phyloP scores from a whole-genome alignment of 2,797 vertebrate genomes.

The Malacoctenus gilli region DNA sequence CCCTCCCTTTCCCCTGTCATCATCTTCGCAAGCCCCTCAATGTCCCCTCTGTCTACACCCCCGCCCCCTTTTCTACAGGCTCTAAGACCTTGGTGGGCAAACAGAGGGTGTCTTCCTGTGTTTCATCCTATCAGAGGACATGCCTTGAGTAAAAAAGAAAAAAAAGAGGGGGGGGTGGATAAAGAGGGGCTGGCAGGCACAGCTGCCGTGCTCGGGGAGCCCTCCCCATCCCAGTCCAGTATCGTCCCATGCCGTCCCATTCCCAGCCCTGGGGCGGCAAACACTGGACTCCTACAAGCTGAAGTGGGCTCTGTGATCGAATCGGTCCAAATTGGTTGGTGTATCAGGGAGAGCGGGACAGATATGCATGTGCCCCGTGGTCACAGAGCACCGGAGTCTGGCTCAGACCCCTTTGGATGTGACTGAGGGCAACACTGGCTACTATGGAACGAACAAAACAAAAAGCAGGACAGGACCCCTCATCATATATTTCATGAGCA shows the following conservation, averaged over 20 bases:
- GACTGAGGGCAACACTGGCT: conserved; percentile 21
- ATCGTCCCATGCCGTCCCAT: conserved; percentile 74
- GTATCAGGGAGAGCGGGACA: conserved; percentile 25
- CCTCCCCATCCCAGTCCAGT: conserved; percentile 66
- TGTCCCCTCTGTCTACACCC: conserved; percentile 76
- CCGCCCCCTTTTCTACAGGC: conserved; percentile 38
- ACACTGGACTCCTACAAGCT: conserved; percentile 48
- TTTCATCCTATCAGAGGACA: conserved; percentile 68
- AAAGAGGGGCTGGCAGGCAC: conserved; percentile 53
- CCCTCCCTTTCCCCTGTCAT: conserved; percentile 42
- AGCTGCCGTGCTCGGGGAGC: conserved; percentile 72
- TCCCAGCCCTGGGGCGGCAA: conserved; percentile 52
- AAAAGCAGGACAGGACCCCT: conserved; percentile 37
- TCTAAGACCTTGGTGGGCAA: conserved; percentile 50
- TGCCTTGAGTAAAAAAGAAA: conserved; percentile 10
- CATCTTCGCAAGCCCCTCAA: conserved; percentile 74
- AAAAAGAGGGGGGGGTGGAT: conserved; percentile 31
- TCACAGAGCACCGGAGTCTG: conserved; percentile 18
- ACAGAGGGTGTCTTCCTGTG: conserved; percentile 62
- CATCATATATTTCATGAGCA: conserved; percentile 32
- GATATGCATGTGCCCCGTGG: conserved; percentile 18
- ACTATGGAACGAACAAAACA: conserved; percentile 46
- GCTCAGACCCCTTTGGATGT: conserved; percentile 22
- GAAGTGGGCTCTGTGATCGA: conserved; percentile 33
- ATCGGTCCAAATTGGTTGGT: conserved; percentile 23